Evolutionary conservation across 2,113 vertebrate species (phyloP).

Genomic region (Tachysurus fulvidraco): DNA sequence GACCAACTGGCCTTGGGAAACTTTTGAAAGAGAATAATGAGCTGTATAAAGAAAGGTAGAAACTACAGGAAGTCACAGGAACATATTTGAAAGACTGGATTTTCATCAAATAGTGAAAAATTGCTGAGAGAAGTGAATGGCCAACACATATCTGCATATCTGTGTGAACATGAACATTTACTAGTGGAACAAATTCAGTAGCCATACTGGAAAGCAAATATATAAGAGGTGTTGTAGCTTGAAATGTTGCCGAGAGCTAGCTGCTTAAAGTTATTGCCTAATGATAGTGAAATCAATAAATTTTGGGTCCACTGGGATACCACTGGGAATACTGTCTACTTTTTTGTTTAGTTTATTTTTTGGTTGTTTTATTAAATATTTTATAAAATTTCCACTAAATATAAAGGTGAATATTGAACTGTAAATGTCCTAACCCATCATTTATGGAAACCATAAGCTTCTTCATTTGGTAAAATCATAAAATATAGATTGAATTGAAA

Average conservation of each 20-base stretch:
- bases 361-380: neutral
- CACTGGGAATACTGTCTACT: neutral
- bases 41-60: neutral
- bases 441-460: neutral
- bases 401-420: neutral
- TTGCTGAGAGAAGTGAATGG: neutral
- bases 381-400: neutral
- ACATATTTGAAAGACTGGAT: neutral
- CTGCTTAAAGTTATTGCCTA: neutral
- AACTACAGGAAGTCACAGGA: neutral
- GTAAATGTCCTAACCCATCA: neutral
- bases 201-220: neutral
- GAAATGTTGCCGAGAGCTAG: neutral
- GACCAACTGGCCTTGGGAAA: neutral
- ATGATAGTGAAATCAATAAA: neutral
- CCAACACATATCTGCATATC: neutral
- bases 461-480: neutral
- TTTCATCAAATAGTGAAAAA: neutral
- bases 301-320: too few species aligned
- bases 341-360: neutral
- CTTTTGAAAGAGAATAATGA: neutral
- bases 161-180: neutral
- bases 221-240: neutral
- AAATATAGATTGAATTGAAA: neutral
- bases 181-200: neutral